These are phyloP conservation scores for Raja brachyura DNA, from an alignment of 2,113 vertebrate genomes.

Conservation along the genomic window DNA sequence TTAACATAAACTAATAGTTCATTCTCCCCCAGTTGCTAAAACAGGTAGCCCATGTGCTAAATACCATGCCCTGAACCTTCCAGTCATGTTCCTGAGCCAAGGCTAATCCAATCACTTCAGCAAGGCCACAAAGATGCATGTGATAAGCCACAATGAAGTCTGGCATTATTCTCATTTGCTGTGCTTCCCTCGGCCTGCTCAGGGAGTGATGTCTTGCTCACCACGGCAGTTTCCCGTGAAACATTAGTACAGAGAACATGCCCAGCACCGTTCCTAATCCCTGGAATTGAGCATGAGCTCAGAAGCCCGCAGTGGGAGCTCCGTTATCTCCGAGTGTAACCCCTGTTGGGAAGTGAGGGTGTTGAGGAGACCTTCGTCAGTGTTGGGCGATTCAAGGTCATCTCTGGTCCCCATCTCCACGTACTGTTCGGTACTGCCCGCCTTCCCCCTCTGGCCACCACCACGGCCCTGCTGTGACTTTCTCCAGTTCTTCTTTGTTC, in stretches of 20 bases:
- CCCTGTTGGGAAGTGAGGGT: not conserved
- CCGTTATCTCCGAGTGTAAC: not conserved
- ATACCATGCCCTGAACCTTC: not conserved
- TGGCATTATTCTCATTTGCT: too few species aligned
- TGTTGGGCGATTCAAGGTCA: conserved; percentile 20
- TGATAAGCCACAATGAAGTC: too few species aligned
- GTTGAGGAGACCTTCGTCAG: conserved; percentile 17
- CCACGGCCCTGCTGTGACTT: not conserved
- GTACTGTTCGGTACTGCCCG: not conserved
- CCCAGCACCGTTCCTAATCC: not conserved
- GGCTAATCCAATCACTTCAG: not conserved
- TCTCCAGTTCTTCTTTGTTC: not conserved
- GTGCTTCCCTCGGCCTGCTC: not conserved
- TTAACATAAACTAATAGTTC: not conserved
- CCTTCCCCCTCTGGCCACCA: not conserved
- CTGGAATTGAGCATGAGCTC: not conserved
- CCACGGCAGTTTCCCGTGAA: not conserved
- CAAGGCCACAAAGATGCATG: not conserved
- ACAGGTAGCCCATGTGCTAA: not conserved
- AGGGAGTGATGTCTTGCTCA: not conserved
- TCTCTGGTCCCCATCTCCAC: not conserved
- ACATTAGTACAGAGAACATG: not conserved
- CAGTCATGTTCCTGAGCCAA: not conserved
- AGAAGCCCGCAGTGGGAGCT: not conserved
- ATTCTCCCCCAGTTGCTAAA: not conserved